Conservation (phyloP, 2,888 invertebrate genomes). For the Torymus auratus region DNA sequence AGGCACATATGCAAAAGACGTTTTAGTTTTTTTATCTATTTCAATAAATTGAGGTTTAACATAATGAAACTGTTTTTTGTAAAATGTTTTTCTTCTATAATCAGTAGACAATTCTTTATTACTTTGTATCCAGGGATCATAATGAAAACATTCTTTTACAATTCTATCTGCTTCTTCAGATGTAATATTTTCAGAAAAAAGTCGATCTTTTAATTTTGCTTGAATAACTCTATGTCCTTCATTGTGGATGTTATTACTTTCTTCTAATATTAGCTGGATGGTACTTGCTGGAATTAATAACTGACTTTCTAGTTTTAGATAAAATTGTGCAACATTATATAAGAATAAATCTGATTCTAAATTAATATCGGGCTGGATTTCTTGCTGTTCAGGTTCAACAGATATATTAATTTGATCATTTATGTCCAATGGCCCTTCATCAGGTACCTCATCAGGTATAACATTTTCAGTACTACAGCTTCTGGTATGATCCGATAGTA, state of each 20-base stretch:
- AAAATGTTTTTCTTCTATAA: constrained; percentile 32
- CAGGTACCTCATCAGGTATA: background rate
- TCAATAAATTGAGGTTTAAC: constrained; percentile 2
- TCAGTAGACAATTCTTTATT: background rate
- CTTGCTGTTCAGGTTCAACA: background rate
- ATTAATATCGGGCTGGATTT: too few species aligned
- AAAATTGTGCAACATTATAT: constrained; percentile 50
- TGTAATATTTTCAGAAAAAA: constrained; percentile 38
- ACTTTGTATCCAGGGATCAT: constrained; percentile 21
- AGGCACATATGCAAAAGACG: constrained; percentile 39
- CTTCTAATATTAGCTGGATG: constrained; percentile 59
- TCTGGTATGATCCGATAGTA: background rate
- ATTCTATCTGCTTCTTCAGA: constrained; percentile 42
- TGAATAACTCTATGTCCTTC: too few species aligned
- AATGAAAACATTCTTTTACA: constrained; percentile 34
- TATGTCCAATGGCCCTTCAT: too few species aligned
- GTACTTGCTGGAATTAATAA: constrained; percentile 58
- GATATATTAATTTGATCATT: too few species aligned
- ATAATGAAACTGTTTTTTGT: constrained; percentile 41
- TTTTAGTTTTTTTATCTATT: constrained; percentile 31
- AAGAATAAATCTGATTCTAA: constrained; percentile 24
- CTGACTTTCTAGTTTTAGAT: constrained; percentile 60
- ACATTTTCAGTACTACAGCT: background rate
- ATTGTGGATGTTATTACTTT: constrained; percentile 41
- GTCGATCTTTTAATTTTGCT: constrained; percentile 39